Evolutionary conservation across 2,113 vertebrate species (phyloP).

Genomic region (Phaethornis superciliosus): DNA sequence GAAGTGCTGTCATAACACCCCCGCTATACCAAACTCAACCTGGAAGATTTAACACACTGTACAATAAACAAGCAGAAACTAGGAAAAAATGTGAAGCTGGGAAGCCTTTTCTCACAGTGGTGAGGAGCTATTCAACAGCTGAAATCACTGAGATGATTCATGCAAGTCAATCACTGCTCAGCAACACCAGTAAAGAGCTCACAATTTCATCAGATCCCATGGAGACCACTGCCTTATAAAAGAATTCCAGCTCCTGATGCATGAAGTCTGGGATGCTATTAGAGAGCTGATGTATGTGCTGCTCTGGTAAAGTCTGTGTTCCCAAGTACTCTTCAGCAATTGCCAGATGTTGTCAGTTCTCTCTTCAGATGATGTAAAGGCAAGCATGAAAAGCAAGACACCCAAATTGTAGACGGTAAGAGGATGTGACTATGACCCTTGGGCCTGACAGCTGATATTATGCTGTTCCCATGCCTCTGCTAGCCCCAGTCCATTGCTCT

Average conservation of each 20-base stretch:
- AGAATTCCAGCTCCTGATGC: not conserved
- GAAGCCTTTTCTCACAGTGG: not conserved
- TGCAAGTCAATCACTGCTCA: not conserved
- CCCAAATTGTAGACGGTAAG: not conserved
- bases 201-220: not conserved
- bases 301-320: not conserved
- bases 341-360: constrained; percentile 7
- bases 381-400: not conserved
- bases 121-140: not conserved
- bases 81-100: not conserved
- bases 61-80: not conserved
- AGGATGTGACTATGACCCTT: constrained; percentile 26
- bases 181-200: not conserved
- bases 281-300: not conserved
- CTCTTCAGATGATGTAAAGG: constrained; percentile 2
- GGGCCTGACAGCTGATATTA: not conserved
- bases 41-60: not conserved
- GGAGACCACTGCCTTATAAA: not conserved
- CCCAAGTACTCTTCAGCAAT: not conserved
- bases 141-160: not conserved
- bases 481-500: not conserved
- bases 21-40: not conserved
- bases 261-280: not conserved
- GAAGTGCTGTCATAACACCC: not conserved
- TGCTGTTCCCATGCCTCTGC: not conserved